A percentile compares a stretch with the other conserved stretches of the same genome.
phyloP scores from a whole-genome alignment of 2,888 invertebrate species.

The Neocrepidodera transversa region DNA sequence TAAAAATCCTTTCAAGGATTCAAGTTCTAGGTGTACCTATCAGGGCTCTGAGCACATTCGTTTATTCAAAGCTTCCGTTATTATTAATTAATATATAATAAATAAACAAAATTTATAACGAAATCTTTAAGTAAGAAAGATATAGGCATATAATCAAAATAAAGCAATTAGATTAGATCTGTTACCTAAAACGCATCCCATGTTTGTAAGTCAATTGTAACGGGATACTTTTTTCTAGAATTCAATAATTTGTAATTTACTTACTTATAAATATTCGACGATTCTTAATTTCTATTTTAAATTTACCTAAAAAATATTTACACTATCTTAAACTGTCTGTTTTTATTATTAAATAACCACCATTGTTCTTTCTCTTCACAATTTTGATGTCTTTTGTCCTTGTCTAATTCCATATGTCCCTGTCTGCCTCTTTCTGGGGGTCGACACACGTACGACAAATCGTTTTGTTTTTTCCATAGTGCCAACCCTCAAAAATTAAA shows the following conservation, averaged over 20 bases:
- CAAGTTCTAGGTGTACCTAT: too few relatives aligned
- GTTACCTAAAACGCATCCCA: slow-evolving; percentile 1
- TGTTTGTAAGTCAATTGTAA: background rate
- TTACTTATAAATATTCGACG: too few relatives aligned
- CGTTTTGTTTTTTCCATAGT: background rate
- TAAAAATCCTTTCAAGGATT: too few relatives aligned
- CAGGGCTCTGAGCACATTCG: too few relatives aligned
- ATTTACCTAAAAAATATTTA: too few relatives aligned
- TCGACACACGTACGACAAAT: slow-evolving; percentile 9
- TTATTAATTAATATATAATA: too few relatives aligned
- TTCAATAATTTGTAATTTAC: background rate
- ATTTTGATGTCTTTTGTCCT: background rate
- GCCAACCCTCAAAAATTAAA: background rate
- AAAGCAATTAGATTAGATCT: background rate
- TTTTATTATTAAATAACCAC: slow-evolving; percentile 8
- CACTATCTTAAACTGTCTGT: background rate
- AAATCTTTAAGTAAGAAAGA: background rate
- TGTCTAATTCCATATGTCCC: background rate
- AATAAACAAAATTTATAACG: too few relatives aligned
- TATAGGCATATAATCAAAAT: background rate
- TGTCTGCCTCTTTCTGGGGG: background rate
- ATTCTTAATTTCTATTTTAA: too few relatives aligned
- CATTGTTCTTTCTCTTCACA: slow-evolving; percentile 5
- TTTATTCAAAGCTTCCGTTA: too few relatives aligned
- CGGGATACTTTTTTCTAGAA: background rate